Evolutionary conservation across 2,888 invertebrate genomes (phyloP).

Genomic region (Lithosia quadra): DNA sequence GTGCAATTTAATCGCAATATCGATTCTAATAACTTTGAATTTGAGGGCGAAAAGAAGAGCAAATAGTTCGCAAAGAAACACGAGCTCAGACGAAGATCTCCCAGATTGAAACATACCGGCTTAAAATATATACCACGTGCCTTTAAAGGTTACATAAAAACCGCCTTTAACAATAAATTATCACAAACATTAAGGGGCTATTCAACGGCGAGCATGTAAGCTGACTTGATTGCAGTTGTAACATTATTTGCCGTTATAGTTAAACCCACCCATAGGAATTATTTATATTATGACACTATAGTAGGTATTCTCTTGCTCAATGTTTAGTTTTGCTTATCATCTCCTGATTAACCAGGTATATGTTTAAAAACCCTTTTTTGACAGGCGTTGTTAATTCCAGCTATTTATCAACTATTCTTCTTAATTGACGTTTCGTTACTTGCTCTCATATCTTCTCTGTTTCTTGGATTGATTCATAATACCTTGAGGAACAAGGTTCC

Average conservation of each 20-base stretch:
- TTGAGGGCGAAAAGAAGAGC: conserved; percentile 54
- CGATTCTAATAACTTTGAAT: conserved; percentile 46
- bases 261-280: too few relatives aligned
- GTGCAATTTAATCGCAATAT: conserved; percentile 37
- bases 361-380: too few relatives aligned
- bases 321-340: too few relatives aligned
- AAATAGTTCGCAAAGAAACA: conserved; percentile 65
- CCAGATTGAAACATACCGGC: conserved; percentile 80
- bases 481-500: too few relatives aligned
- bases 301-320: too few relatives aligned
- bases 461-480: too few relatives aligned
- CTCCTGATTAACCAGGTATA: too few relatives aligned
- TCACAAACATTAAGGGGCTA: conserved; percentile 53
- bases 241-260: not conserved
- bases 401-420: too few relatives aligned
- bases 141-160: conserved; percentile 68
- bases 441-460: too few relatives aligned
- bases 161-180: conserved; percentile 79
- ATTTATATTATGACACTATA: too few relatives aligned
- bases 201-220: conserved; percentile 20
- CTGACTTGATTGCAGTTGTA: not conserved
- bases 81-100: conserved; percentile 69
- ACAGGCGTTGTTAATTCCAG: too few relatives aligned
- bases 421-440: too few relatives aligned
- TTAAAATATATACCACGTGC: conserved; percentile 79